Base-by-base conservation (phyloP, 2,888 invertebrate species). In the Mythimna loreyi region DNA sequence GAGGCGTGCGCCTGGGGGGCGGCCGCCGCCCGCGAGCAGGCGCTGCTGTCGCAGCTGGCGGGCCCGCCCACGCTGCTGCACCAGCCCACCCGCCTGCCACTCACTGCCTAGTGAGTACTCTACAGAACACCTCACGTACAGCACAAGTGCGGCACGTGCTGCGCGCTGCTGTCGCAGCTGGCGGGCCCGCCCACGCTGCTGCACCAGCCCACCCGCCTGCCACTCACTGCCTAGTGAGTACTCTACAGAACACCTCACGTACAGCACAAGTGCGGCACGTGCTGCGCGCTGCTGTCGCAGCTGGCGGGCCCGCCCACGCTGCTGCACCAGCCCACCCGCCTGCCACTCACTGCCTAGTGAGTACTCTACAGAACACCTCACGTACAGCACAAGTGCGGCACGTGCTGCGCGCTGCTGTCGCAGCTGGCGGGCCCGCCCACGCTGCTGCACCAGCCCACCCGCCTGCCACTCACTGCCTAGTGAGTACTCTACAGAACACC, bases 1-100 rank as follows among this genome's bases (percentile, higher is more conserved):
- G 97, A 97, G 83, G 97, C 97, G 84, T 99, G 99, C 78, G 95
- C 98, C 67, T 98, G 99, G 93, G 97, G 97, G 96, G 73, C 96
- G 94, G 79, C 96, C 96, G 74, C 97, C 96, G 63, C 96, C 96
- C 64, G 98, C 97, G 93, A 98, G 88, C 96, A 97, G 78, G 97
- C 97, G 88, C 92, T 98, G 58, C 93, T 97, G 75, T 97, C 98
- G 90, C 94, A 98, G 81, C 86, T 91, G 57, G 93, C 91, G 40
- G 93, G 92, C 21, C 90, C 92, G 71, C 84, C 85, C 83, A 84
- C 94, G 77, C 92, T 93, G 84, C 66, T 89, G 85, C 69, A 80
- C 65, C 80, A 76, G 55, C 75, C 70, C 55, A 25, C 13, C 33
- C 43, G 60, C 0, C 83, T 82, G 62, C 82, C 83, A 1, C 2